Percentiles rank a stretch among this genome's conserved stretches.
These are phyloP conservation scores for Eulimnadia texana DNA, from an alignment of 1,140 invertebrate genomes.

Conservation along the genomic window DNA sequence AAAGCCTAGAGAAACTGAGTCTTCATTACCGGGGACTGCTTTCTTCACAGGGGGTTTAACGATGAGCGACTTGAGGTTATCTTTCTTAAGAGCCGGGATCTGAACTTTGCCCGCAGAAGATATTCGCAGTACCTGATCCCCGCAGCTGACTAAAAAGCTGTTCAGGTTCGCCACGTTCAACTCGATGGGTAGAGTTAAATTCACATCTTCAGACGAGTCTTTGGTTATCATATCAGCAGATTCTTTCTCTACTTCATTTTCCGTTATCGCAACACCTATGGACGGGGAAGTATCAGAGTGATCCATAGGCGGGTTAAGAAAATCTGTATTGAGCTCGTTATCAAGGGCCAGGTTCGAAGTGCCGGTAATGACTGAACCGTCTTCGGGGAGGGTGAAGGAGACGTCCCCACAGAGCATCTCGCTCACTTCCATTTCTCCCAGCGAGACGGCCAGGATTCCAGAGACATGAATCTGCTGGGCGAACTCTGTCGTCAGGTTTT, in stretches of 20 bases:
- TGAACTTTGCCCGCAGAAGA: neutral
- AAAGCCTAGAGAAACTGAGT: conserved; percentile 36
- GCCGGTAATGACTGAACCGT: neutral
- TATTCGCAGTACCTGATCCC: neutral
- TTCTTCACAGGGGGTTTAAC: conserved; percentile 3
- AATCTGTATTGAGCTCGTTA: too few relatives aligned
- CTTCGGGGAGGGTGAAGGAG: neutral
- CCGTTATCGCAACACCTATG: too few relatives aligned
- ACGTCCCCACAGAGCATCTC: conserved; percentile 6
- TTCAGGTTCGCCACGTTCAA: neutral
- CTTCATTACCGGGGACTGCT: conserved; percentile 29
- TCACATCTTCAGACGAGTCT: too few relatives aligned
- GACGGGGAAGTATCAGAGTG: too few relatives aligned
- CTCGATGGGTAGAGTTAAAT: neutral
- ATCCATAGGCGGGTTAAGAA: neutral
- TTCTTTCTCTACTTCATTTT: too few relatives aligned
- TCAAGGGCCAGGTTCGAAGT: neutral
- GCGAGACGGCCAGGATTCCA: neutral
- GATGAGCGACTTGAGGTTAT: neutral
- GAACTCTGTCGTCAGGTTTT: conserved; percentile 51
- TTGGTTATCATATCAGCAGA: too few relatives aligned
- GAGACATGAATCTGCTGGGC: conserved; percentile 39
- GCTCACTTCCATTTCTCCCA: neutral
- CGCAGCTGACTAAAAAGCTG: neutral
- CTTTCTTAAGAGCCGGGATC: neutral